Base-by-base conservation (phyloP, 2,888 invertebrate species). In the Amaurobius ferox region DNA sequence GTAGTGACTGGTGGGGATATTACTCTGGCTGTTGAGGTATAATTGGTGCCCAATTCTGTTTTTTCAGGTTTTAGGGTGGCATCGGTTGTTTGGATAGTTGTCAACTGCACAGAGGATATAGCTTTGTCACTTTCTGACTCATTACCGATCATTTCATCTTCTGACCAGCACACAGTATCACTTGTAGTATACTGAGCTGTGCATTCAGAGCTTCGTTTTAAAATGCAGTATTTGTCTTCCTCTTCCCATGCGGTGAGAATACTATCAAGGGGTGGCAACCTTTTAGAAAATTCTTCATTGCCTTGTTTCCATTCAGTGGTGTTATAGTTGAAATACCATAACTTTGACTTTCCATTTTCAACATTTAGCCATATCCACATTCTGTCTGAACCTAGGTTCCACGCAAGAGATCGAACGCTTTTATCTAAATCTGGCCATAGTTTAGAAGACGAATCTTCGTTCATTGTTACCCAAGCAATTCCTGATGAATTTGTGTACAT, bases 321-420 rank as follows among this genome's bases (percentile, higher is more conserved):
- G 11, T 55, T 80, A 11, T 70, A 71, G n/a, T 70, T 72, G 16
- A 83, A 83, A 9, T 61, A 62, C 87, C 87, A 87, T 0, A 87
- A 30, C 19, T 87, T 73, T 0, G 62, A 55, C 2, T 64, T 23
- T 7, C 70, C 76, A 7, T 76, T 48, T 0, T 73, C 73, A 19
- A 68, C 77, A 11, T 61, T 61, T 13, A 30, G 26, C 87, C 87
- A 87, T 44, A 87, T 16, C 87, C 87, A 87, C 55, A 87, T 23
- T 13, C 61, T 62, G 13, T 85, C 79, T 2, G 73, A 61, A 0
- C 73, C 79, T 16, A 61, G n/a, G 11, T 74, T 72, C 79, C 79
- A 87, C 1, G 87, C 32, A 26, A 87, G 32, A 0, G 85, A 78
- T 7, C 35, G 77, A 1, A 66, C 73, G 7, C 66, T 13, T 0